A percentile compares a stretch with the other conserved stretches of the same genome.
phyloP scores from a whole-genome alignment of 2,888 invertebrate species.

The Drosophila merina region DNA sequence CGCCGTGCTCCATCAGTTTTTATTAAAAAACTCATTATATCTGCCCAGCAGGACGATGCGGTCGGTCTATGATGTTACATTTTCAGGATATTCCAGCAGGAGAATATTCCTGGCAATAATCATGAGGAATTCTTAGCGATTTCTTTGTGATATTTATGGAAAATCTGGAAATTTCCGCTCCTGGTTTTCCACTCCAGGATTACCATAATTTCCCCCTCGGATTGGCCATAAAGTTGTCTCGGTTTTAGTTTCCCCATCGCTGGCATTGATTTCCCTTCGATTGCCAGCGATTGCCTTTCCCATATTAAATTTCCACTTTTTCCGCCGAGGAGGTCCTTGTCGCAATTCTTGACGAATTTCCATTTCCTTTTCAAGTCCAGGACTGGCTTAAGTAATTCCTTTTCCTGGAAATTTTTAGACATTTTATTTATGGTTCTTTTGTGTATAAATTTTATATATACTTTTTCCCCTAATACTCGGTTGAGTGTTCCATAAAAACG shows the following conservation, averaged over 20 bases:
- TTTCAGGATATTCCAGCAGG: no score
- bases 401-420: background rate
- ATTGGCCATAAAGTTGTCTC: slow-evolving; percentile 3
- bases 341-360: slow-evolving; percentile 9
- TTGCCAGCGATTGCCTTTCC: slow-evolving; percentile 9
- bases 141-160: no score
- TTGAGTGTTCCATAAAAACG: slow-evolving; percentile 15
- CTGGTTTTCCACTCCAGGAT: background rate
- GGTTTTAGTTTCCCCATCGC: background rate
- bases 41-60: slow-evolving; percentile 37
- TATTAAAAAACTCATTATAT: slow-evolving; percentile 69
- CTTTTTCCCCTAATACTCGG: slow-evolving; percentile 5
- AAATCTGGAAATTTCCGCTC: slow-evolving; percentile 14
- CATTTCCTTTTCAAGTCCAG: slow-evolving; percentile 5
- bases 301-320: slow-evolving; percentile 23
- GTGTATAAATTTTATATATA: background rate
- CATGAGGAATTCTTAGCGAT: background rate
- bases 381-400: slow-evolving; percentile 25
- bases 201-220: slow-evolving; percentile 28
- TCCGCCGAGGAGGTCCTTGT: no score
- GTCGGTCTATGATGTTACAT: slow-evolving; percentile 20
- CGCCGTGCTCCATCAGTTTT: slow-evolving; percentile 52
- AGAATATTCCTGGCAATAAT: background rate
- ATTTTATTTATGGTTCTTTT: background rate
- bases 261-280: slow-evolving; percentile 22